These are phyloP conservation scores for Colletes gigas DNA, from an alignment of 1,140 invertebrate species.

Conservation along the genomic window DNA sequence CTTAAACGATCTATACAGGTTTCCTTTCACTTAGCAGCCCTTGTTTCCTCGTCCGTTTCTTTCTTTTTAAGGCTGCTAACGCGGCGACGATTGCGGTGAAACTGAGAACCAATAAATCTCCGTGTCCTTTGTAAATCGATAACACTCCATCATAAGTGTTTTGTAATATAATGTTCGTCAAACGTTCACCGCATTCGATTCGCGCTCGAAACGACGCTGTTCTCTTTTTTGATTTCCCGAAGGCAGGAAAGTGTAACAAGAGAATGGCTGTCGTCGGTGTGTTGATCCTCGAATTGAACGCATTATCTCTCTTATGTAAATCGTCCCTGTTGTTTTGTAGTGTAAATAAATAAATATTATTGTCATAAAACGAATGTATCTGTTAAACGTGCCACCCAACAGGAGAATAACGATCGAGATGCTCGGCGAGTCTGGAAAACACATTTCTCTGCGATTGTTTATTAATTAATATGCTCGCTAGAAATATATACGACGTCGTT, in stretches of 20 bases:
- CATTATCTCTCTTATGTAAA: conserved; percentile 67
- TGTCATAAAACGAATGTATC: conserved; percentile 61
- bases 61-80: neutral
- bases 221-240: neutral
- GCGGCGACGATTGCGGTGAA: conserved; percentile 1
- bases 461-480: neutral
- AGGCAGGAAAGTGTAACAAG: neutral
- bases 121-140: neutral
- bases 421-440: neutral
- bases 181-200: neutral
- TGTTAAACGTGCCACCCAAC: neutral
- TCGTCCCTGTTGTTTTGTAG: conserved; percentile 76
- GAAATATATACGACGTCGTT: neutral
- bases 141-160: neutral
- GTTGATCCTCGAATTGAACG: conserved; percentile 10
- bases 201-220: neutral
- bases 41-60: conserved; percentile 6
- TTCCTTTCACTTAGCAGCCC: neutral
- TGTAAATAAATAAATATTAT: conserved; percentile 81
- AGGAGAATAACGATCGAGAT: neutral
- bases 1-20: neutral
- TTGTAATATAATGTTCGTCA: neutral
- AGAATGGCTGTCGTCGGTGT: conserved; percentile 3
- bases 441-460: neutral
- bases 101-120: neutral